Evolutionary conservation across 1,140 invertebrate genomes (phyloP), one percentile per base, ranked within the genome.

Genomic region (Bemisia tabaci): DNA sequence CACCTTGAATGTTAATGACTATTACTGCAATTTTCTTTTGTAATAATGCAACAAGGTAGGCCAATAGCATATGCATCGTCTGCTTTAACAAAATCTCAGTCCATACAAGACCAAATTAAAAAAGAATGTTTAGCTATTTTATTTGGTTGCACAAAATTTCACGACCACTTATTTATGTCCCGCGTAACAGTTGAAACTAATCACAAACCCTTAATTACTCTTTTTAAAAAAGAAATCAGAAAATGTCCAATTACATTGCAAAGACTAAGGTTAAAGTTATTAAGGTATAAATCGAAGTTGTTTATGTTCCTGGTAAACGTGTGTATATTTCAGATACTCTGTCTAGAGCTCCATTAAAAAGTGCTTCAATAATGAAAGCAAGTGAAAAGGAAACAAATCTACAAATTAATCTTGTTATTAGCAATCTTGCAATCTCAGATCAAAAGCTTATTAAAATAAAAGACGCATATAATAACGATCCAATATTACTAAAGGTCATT

Each of bases 61-160:
- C n/a, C n/a, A n/a, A n/a, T n/a, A n/a, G n/a, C n/a, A n/a, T 79
- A 74, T 69, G 77, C 76, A 1, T 75, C 72, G 11, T 71, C 72
- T 65, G 71, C 71, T 5, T 60, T 76, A 12, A 74, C 67, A 60
- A 68, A 68, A 48, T 70, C 73, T 22, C 73, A 79, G 67, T 64
- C 69, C 65, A 69, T 70, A 1, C 81, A 78, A 68, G 70, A 76
- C 0, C 74, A 75, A 67, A 80, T 79, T 25, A 78, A 82, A 75
- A 63, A 76, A 5, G 73, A n/a, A n/a, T n/a, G n/a, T n/a, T n/a
- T n/a, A n/a, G n/a, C n/a, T n/a, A n/a, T n/a, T n/a, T n/a, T n/a
- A n/a, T n/a, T n/a, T n/a, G n/a, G n/a, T n/a, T n/a, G n/a, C n/a
- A n/a, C n/a, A n/a, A n/a, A n/a, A n/a, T n/a, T n/a, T n/a, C n/a